Evolutionary conservation across 2,888 invertebrate genomes (phyloP), one percentile per base, ranked within the genome.

Genomic region (Latrodectus hesperus): DNA sequence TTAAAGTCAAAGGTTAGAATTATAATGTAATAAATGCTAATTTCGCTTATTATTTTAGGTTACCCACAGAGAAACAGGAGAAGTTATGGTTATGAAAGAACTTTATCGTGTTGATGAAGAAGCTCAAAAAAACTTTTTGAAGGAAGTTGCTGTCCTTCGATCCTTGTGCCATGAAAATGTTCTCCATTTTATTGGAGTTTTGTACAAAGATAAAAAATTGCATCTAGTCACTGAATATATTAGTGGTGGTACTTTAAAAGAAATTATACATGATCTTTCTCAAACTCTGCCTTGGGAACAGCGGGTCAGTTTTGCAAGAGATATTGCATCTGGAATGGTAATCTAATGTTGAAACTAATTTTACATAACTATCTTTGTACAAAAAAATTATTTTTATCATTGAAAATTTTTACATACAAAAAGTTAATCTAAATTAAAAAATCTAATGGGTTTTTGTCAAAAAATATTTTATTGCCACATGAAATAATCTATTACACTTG

Each of bases 41-140:
- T 38, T 38, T 67, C 64, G 9, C 52, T 74, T 53, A 11, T 4
- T 17, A n/a, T 60, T n/a, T 76, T 96, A 97, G 93, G 97, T 98
- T 83, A 98, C 97, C 0, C 98, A 98, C 92, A 95, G 96, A 78
- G 95, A 96, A 90, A 97, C 97, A 0, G 95, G 95, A 90, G 98
- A 98, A 93, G 96, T 97, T 71, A 98, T 98, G 98, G 98, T 98
- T 90, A 94, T 98, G 68, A 98, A 98, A 91, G 98, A 98, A 92
- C 94, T 98, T 83, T 96, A 97, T 93, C 94, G 97, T 82, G 96
- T 98, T 38, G 98, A 98, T 91, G 98, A 98, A 91, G 97, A 97
- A 91, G 98, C 98, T 1, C 98, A 98, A 92, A 95, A 96, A 91
- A 97, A 96, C 93, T 98, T 98, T 92, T 93, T 98, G 60, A 98